A percentile compares a stretch with the other conserved stretches of the same genome.
phyloP scores from a whole-genome alignment of 2,888 invertebrate genomes.

The Heteromurus nitidus region DNA sequence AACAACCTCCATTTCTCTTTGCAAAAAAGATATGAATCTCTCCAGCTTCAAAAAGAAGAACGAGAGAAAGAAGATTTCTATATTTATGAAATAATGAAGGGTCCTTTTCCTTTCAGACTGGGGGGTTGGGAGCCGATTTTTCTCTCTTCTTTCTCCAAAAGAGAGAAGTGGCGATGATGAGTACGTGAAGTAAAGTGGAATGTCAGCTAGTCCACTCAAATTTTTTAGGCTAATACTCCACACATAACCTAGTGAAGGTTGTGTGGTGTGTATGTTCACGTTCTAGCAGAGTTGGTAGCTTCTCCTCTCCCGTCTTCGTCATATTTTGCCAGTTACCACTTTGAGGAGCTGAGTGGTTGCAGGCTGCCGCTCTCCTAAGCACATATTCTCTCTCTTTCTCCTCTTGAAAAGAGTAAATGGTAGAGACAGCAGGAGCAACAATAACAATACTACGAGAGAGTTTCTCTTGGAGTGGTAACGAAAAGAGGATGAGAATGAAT shows the following conservation, averaged over 20 bases:
- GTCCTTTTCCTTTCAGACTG: neutral
- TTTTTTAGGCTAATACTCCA: neutral
- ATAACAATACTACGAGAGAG: neutral
- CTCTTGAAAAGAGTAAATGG: constrained; percentile 30
- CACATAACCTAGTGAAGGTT: neutral
- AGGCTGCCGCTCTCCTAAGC: neutral
- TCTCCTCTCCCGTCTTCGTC: no score
- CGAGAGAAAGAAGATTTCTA: neutral
- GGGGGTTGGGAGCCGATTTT: neutral
- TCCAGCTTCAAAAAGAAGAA: no score
- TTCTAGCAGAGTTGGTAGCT: neutral
- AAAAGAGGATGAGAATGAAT: constrained; percentile 7
- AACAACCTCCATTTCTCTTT: no score
- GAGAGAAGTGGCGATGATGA: neutral
- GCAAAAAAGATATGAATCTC: no score
- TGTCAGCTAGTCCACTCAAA: neutral
- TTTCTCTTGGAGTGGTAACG: neutral
- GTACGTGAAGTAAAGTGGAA: neutral
- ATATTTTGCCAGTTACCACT: constrained; percentile 19
- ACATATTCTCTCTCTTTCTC: constrained; percentile 26
- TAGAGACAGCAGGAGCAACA: constrained; percentile 16
- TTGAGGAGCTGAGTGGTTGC: constrained; percentile 28
- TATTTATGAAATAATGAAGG: no score
- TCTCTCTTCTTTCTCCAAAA: neutral
- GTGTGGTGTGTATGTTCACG: neutral